Conservation (phyloP, 2,888 invertebrate species). For the Cataglyphis albicans region DNA sequence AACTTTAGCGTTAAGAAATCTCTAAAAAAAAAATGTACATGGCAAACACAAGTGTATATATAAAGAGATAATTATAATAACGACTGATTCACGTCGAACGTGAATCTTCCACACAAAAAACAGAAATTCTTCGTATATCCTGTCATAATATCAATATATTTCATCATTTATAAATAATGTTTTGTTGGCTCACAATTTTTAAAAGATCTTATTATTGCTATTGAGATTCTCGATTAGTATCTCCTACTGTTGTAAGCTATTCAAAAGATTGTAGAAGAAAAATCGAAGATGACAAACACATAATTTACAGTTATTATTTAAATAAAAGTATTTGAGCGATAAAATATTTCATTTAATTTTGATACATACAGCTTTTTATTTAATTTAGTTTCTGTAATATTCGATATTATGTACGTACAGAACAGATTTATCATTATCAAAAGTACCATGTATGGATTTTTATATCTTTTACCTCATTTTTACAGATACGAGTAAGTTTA, state of each 20-base stretch:
- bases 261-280: conserved; percentile 41
- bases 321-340: conserved; percentile 39
- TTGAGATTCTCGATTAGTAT: conserved; percentile 79
- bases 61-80: conserved; percentile 73
- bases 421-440: background rate
- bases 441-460: background rate
- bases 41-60: conserved; percentile 70
- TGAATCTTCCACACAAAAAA: conserved; percentile 63
- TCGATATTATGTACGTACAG: conserved; percentile 33
- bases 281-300: conserved; percentile 20
- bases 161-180: conserved; percentile 80
- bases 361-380: background rate
- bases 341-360: conserved; percentile 34
- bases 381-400: conserved; percentile 22
- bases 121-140: conserved; percentile 72
- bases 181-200: conserved; percentile 72
- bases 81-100: conserved; percentile 71
- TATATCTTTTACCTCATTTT: conserved; percentile 2
- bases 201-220: conserved; percentile 77
- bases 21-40: conserved; percentile 71
- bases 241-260: conserved; percentile 28
- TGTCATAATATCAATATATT: conserved; percentile 78
- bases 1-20: conserved; percentile 71
- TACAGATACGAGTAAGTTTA: background rate
- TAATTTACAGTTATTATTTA: conserved; percentile 22